Evolutionary conservation across 2,113 vertebrate species (phyloP), one percentile per base, ranked within the genome.

Genomic region (Salvelinus namaycush): DNA sequence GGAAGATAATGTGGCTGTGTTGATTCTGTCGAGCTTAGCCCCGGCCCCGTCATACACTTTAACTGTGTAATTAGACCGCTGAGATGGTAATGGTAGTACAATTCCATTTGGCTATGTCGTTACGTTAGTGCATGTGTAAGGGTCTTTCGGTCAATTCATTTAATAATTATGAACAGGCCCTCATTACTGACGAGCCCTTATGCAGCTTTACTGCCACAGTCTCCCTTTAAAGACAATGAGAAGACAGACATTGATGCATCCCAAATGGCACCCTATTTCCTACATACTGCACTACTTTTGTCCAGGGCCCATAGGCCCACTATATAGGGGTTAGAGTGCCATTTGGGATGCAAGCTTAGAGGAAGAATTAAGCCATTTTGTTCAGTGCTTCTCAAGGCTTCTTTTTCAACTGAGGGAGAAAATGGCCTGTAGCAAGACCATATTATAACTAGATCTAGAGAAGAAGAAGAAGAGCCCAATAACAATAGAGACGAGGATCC

Each of bases 101-200:
- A 80, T 89, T 90, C 85, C 82, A 90, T 92, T 90, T 86, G 51
- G 83, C 81, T 54, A 74, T 86, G 87, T 83, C 82, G 84, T 91
- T 87, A 89, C 76, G 84, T 87, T 89, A 88, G 79, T 80, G 84
- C 75, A 70, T 83, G 83, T 84, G 81, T 83, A 78, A 84, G 80
- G 79, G 81, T 87, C 81, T 91, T 85, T 54, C 77, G 83, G 82
- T 85, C 85, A 90, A 82, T 90, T 90, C 78, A 90, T 91, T 90
- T 90, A 86, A 92, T 89, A 88, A 89, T 87, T 86, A 86, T 78
- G 69, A 87, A 84, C 83, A 76, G 76, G 65, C 65, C 75, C 79
- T 86, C 76, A 83, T 86, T 84, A 83, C 75, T 76, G 79, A 70
- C 62, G 39, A 73, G 79, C 76, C 51, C 82, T 78, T 75, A 78